Evolutionary conservation across 2,113 vertebrate species (phyloP).

Genomic region (Callocephalon fimbriatum): DNA sequence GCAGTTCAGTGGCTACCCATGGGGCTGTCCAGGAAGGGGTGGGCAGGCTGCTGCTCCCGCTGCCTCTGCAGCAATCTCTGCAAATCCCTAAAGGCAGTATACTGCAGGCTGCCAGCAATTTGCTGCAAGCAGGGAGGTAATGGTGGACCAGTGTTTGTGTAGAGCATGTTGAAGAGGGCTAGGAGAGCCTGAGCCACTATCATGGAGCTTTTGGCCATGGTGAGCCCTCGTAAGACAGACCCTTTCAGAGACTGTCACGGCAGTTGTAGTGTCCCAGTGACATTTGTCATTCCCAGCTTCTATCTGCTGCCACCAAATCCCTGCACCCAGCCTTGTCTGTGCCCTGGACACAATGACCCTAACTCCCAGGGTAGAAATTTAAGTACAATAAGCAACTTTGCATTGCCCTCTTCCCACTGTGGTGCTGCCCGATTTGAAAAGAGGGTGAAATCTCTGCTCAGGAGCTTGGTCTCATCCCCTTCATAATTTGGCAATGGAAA

Average conservation of each 20-base stretch:
- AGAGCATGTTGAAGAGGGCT: rapidly evolving
- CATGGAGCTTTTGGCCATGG: not conserved
- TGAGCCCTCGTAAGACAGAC: not conserved
- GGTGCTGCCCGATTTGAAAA: not conserved
- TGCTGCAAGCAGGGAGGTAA: not conserved
- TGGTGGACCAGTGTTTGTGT: rapidly evolving
- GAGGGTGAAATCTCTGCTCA: not conserved
- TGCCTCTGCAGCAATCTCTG: not conserved
- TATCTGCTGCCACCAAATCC: not conserved
- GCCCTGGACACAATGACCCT: not conserved
- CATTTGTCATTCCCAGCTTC: rapidly evolving
- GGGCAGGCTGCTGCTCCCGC: not conserved
- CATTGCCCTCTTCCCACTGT: not conserved
- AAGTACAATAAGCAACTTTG: not conserved
- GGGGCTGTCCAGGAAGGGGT: rapidly evolving
- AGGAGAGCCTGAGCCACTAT: not conserved
- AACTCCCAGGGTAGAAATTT: not conserved
- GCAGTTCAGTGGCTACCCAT: rapidly evolving
- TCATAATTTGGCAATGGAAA: not conserved
- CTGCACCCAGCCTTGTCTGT: not conserved
- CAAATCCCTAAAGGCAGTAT: not conserved
- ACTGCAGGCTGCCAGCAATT: not conserved
- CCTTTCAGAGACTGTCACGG: not conserved
- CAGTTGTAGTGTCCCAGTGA: not conserved
- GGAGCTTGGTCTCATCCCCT: not conserved